phyloP scores from a whole-genome alignment of 2,888 invertebrate species.

The Drosophila limbata region DNA sequence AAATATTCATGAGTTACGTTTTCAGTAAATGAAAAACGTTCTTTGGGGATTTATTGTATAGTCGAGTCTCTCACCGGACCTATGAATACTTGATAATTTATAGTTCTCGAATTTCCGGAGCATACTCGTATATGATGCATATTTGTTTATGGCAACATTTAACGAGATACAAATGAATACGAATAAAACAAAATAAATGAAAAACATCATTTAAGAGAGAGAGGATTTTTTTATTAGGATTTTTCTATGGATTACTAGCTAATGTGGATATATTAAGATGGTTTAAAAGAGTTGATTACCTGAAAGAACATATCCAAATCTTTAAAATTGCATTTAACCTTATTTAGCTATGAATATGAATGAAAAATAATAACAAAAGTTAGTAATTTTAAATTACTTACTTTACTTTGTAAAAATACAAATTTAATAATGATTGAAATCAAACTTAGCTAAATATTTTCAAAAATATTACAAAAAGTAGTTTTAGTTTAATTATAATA shows the following conservation, averaged over 20 bases:
- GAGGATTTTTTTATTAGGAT: background rate
- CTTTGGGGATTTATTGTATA: conserved; percentile 71
- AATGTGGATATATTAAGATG: background rate
- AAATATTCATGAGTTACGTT: conserved; percentile 80
- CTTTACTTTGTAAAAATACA: no score
- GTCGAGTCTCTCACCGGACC: conserved; percentile 46
- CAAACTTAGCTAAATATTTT: no score
- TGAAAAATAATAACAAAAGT: no score
- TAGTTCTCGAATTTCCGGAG: conserved; percentile 59
- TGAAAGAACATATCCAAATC: no score
- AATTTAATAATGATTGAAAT: no score
- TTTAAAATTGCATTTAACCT: no score
- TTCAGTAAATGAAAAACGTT: conserved; percentile 78
- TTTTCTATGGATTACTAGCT: background rate
- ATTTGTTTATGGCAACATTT: conserved; percentile 45
- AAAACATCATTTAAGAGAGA: conserved; percentile 4
- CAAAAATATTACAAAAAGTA: no score
- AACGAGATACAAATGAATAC: conserved; percentile 44
- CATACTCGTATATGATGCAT: conserved; percentile 24
- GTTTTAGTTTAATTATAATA: no score
- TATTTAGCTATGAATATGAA: background rate
- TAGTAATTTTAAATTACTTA: no score
- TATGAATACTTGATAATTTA: conserved; percentile 70
- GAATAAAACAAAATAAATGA: conserved; percentile 13
- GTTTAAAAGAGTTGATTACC: background rate